Evolutionary conservation across 2,113 vertebrate genomes (phyloP).

Genomic region (Chaenogobius annularis): DNA sequence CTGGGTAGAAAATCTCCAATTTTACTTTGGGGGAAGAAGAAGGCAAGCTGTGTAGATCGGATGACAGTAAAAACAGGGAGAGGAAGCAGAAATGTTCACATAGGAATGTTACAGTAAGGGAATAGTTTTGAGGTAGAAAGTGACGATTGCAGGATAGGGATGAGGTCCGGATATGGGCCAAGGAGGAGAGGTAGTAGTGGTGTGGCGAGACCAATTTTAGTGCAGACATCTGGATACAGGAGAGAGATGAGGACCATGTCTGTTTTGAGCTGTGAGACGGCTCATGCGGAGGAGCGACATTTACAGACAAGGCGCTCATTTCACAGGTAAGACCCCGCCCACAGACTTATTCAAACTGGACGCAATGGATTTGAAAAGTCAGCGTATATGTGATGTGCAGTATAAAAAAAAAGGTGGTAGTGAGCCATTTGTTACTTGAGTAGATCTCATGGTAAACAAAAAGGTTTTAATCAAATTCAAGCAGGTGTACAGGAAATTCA

Average conservation of each 20-base stretch:
- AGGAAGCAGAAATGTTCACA: conserved; percentile 3
- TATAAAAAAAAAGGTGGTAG: no score
- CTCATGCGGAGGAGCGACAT: conserved; percentile 47
- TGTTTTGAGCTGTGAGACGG: conserved; percentile 55
- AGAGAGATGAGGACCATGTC: conserved; percentile 11
- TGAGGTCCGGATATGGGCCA: conserved; percentile 42
- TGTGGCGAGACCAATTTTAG: background rate
- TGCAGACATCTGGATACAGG: conserved; percentile 20
- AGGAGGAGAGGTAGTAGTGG: conserved; percentile 18
- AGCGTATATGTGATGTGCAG: background rate
- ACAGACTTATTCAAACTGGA: conserved; percentile 14
- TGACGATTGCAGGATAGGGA: conserved; percentile 8
- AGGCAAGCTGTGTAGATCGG: conserved; percentile 37
- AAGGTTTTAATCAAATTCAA: background rate
- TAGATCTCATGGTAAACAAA: background rate
- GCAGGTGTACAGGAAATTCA: background rate
- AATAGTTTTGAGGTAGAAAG: background rate
- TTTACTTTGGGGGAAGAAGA: conserved; percentile 25
- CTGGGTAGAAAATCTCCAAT: conserved; percentile 38
- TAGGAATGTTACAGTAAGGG: conserved; percentile 22
- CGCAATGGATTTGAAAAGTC: background rate
- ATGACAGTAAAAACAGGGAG: conserved; percentile 50
- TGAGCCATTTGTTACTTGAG: background rate
- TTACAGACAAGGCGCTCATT: conserved; percentile 27
- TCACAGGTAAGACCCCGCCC: conserved; percentile 57